Evolutionary conservation across 2,888 invertebrate genomes (phyloP).

Genomic region (Hipparchia semele): DNA sequence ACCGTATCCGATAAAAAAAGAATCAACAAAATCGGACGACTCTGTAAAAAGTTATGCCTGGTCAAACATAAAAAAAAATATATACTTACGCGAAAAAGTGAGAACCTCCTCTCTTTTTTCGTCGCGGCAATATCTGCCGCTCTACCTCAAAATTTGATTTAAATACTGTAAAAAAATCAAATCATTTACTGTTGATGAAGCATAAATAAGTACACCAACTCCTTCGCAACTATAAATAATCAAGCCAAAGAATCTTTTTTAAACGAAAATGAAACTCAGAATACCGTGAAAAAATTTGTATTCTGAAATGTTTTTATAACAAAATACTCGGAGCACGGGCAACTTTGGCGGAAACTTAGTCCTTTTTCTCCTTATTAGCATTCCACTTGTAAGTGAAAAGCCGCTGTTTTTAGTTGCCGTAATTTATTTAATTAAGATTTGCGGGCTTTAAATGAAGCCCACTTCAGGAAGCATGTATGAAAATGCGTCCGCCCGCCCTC

Average conservation of each 20-base stretch:
- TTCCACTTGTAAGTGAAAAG: slow-evolving; percentile 22
- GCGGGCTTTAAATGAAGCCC: slow-evolving; percentile 27
- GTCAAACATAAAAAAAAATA: too few relatives aligned
- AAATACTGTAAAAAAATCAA: too few relatives aligned
- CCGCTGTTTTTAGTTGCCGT: slow-evolving; percentile 22
- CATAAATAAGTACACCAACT: neutral
- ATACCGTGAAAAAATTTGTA: slow-evolving; percentile 1
- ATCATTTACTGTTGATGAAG: neutral
- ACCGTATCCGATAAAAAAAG: too few relatives aligned
- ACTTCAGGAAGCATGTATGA: slow-evolving; percentile 32
- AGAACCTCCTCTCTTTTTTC: too few relatives aligned
- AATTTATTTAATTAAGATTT: slow-evolving; percentile 37
- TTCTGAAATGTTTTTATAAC: slow-evolving; percentile 10
- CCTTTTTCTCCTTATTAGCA: slow-evolving; percentile 29
- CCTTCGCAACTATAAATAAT: neutral
- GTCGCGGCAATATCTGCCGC: too few relatives aligned
- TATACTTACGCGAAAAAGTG: too few relatives aligned
- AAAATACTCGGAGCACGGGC: slow-evolving; percentile 8
- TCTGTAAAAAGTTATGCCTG: too few relatives aligned
- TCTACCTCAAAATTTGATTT: too few relatives aligned
- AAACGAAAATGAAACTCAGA: slow-evolving; percentile 5
- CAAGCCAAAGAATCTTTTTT: neutral
- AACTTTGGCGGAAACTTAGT: slow-evolving; percentile 16
- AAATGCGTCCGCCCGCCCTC: slow-evolving; percentile 32
- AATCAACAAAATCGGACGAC: too few relatives aligned